phyloP scores from a whole-genome alignment of 2,888 invertebrate species.

The Lasioglossum leucozonium region DNA sequence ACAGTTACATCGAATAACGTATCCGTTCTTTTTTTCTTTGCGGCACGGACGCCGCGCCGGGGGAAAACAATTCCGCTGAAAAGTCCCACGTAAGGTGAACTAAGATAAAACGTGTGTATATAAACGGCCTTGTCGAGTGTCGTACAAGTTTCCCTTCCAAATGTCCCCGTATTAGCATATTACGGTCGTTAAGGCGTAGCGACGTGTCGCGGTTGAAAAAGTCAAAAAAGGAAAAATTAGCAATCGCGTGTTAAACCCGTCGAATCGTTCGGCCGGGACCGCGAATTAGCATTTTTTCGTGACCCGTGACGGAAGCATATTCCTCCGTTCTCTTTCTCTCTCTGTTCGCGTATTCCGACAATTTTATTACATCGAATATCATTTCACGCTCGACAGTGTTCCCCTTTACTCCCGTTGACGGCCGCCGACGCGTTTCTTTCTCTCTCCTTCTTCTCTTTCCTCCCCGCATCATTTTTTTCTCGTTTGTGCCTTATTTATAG shows the following conservation, averaged over 20 bases:
- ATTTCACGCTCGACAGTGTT: slow-evolving; percentile 25
- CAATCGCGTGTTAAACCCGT: slow-evolving; percentile 64
- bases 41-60: background rate
- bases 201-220: slow-evolving; percentile 43
- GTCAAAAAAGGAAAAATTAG: slow-evolving; percentile 46
- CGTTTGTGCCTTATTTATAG: background rate
- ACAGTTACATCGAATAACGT: background rate
- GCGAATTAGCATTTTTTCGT: slow-evolving; percentile 62
- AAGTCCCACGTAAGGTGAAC: slow-evolving; percentile 17
- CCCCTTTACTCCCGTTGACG: background rate
- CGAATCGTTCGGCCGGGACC: slow-evolving; percentile 48
- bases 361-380: slow-evolving; percentile 52
- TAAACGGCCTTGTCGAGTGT: slow-evolving; percentile 31
- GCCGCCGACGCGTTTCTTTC: background rate
- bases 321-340: background rate
- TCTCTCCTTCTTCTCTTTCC: background rate
- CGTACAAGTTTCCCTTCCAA: slow-evolving; percentile 53
- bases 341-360: slow-evolving; percentile 14
- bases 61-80: slow-evolving; percentile 31
- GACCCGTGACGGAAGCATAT: slow-evolving; percentile 46
- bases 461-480: background rate
- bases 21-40: background rate
- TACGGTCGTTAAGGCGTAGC: slow-evolving; percentile 61
- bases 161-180: slow-evolving; percentile 64
- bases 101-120: slow-evolving; percentile 41